Percentiles rank a stretch among this genome's conserved stretches.
These are phyloP conservation scores for Cryptotermes secundus DNA, from an alignment of 1,140 invertebrate species.

Conservation along the genomic window DNA sequence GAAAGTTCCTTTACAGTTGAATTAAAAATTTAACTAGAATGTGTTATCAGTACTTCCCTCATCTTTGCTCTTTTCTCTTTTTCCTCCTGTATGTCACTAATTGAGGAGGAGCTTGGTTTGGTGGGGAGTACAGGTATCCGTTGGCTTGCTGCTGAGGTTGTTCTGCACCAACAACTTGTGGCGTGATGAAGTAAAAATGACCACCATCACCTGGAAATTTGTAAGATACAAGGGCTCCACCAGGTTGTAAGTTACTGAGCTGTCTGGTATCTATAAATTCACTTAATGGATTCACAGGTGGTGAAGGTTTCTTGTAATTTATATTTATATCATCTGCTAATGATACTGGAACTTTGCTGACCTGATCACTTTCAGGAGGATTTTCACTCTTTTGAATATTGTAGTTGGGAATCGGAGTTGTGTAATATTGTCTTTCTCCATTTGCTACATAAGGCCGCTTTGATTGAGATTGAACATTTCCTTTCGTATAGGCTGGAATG, in stretches of 20 bases:
- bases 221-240: slow-evolving; percentile 46
- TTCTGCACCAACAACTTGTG: slow-evolving; percentile 48
- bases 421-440: not conserved
- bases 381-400: slow-evolving; percentile 20
- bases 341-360: slow-evolving; percentile 42
- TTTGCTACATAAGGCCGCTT: slow-evolving; percentile 32
- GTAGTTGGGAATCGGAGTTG: not conserved
- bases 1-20: not conserved
- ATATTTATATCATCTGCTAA: slow-evolving; percentile 51
- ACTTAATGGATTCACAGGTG: slow-evolving; percentile 64
- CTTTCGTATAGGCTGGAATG: slow-evolving; percentile 25
- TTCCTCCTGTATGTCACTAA: slow-evolving; percentile 20
- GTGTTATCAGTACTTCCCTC: not conserved
- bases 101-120: not conserved
- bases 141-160: slow-evolving; percentile 41
- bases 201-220: slow-evolving; percentile 66
- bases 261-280: slow-evolving; percentile 56
- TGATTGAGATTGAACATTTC: slow-evolving; percentile 22
- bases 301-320: slow-evolving; percentile 60
- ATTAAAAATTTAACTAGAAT: slow-evolving; percentile 8
- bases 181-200: slow-evolving; percentile 75
- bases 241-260: not conserved
- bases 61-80: slow-evolving; percentile 21
- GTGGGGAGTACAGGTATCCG: slow-evolving; percentile 2
- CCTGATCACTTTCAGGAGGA: slow-evolving; percentile 38